Conservation (phyloP, 1,140 invertebrate species). For the Phymorhynchus buccinoides region DNA sequence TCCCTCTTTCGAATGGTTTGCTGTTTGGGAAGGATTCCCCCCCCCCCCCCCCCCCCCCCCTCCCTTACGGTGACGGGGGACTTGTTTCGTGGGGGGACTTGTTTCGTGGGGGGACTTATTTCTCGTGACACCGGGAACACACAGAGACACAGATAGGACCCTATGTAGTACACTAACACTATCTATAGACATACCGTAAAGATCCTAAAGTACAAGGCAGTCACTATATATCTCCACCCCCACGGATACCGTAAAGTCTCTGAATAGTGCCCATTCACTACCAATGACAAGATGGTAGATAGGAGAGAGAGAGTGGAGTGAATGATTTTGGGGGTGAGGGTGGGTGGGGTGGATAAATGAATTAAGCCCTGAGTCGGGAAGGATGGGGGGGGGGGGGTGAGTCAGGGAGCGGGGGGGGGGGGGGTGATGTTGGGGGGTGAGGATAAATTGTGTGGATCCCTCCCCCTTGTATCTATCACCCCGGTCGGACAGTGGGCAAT, state of each 20-base stretch:
- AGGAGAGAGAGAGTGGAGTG: not conserved
- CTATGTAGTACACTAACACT: no score
- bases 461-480: constrained; percentile 28
- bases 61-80: not conserved
- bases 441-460: not conserved
- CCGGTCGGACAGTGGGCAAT: not conserved
- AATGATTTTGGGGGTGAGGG: not conserved
- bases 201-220: no score
- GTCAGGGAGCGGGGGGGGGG: no score
- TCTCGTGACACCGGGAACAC: no score
- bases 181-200: no score
- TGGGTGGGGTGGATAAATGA: not conserved
- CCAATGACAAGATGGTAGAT: not conserved
- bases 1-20: no score
- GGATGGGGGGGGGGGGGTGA: not conserved
- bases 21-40: no score
- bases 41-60: not conserved
- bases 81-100: no score
- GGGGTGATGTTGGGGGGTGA: no score
- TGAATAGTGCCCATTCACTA: not conserved
- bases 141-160: no score
- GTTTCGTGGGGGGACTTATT: no score
- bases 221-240: no score
- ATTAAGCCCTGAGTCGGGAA: not conserved
- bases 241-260: not conserved